Conservation (phyloP, 2,888 invertebrate genomes). For the Alsophila aescularia region DNA sequence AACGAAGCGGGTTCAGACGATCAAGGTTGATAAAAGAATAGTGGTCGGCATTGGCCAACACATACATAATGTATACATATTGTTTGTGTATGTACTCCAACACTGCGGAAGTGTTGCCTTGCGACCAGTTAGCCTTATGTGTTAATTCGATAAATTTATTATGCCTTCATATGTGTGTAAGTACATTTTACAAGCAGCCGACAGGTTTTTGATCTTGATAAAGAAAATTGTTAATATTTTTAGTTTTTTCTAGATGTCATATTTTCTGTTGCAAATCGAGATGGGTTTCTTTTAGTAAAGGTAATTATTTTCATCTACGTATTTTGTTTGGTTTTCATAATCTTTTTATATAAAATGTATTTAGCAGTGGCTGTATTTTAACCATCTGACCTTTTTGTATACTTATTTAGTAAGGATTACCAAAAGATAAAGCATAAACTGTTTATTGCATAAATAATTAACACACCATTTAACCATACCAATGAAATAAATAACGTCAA, state of each 20-base stretch:
- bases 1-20: conserved; percentile 51
- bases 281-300: too few relatives aligned
- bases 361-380: too few relatives aligned
- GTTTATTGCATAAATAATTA: too few relatives aligned
- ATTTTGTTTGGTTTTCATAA: too few relatives aligned
- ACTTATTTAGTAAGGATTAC: too few relatives aligned
- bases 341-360: too few relatives aligned
- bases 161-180: conserved; percentile 44
- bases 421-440: too few relatives aligned
- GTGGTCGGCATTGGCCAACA: conserved; percentile 71
- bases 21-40: conserved; percentile 73
- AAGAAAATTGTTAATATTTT: conserved; percentile 25
- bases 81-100: conserved; percentile 59
- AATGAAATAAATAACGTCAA: too few relatives aligned
- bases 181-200: conserved; percentile 33
- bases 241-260: conserved; percentile 10
- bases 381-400: too few relatives aligned
- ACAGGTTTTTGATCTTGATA: conserved; percentile 45
- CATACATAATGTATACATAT: conserved; percentile 63
- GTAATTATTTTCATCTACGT: too few relatives aligned
- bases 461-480: too few relatives aligned
- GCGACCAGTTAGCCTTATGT: conserved; percentile 71
- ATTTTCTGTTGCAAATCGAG: not conserved
- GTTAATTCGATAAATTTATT: conserved; percentile 57
- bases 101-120: conserved; percentile 72